phyloP scores from a whole-genome alignment of 2,113 vertebrate genomes.

The Heterochromis multidens region DNA sequence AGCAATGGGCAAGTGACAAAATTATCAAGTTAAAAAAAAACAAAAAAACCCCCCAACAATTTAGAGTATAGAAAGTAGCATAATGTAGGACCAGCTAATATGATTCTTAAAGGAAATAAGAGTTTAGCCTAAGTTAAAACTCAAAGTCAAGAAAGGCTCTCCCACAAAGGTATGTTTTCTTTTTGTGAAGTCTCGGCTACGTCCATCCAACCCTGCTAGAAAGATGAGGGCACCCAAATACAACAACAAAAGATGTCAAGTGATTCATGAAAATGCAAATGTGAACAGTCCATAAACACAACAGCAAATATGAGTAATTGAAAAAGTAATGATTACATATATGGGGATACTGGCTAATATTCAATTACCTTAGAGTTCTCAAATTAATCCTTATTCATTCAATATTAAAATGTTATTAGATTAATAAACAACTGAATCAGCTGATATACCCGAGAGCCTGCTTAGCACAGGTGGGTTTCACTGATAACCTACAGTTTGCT shows the following conservation, averaged over 20 bases:
- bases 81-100: too few species aligned
- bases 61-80: neutral
- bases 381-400: neutral
- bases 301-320: neutral
- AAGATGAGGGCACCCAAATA: neutral
- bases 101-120: neutral
- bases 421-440: neutral
- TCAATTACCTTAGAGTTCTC: neutral
- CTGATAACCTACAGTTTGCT: too few species aligned
- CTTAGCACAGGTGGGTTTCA: neutral
- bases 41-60: neutral
- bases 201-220: fast-evolving
- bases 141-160: too few species aligned
- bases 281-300: neutral
- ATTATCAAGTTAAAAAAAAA: neutral
- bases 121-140: too few species aligned
- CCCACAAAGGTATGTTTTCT: too few species aligned
- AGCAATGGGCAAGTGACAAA: neutral
- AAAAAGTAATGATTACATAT: neutral
- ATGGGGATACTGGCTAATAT: neutral
- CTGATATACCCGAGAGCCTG: neutral
- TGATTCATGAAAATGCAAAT: too few species aligned
- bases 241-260: neutral
- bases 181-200: neutral
- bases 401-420: neutral